Evolutionary conservation across 2,113 vertebrate species (phyloP).

Genomic region (Amia ocellicauda): DNA sequence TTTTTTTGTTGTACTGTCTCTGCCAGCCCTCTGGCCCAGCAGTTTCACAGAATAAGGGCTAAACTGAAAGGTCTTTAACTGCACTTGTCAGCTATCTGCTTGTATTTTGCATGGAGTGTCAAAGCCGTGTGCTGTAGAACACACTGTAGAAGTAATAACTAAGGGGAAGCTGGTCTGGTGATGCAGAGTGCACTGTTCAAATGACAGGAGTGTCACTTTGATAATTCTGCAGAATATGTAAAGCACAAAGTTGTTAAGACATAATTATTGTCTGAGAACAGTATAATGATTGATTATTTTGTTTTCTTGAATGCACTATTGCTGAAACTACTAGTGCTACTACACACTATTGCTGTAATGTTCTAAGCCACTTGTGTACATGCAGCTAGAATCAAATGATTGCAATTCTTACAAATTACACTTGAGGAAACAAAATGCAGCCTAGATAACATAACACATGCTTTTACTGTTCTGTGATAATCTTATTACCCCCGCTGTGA

Average conservation of each 20-base stretch:
- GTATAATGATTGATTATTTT: constrained; percentile 27
- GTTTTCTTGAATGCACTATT: too few relatives aligned
- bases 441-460: too few relatives aligned
- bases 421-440: too few relatives aligned
- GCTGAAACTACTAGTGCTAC: too few relatives aligned
- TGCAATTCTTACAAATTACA: too few relatives aligned
- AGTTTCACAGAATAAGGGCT: constrained; percentile 11
- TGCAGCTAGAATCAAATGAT: too few relatives aligned
- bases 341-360: too few relatives aligned
- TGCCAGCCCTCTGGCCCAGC: not conserved
- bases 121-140: constrained; percentile 29
- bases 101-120: constrained; percentile 47
- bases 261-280: constrained; percentile 33
- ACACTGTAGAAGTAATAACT: constrained; percentile 26
- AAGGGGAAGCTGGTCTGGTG: constrained; percentile 37
- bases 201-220: constrained; percentile 57
- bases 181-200: constrained; percentile 39
- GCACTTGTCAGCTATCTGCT: constrained; percentile 60
- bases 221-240: constrained; percentile 45
- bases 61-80: constrained; percentile 50
- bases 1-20: not conserved
- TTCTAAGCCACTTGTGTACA: too few relatives aligned
- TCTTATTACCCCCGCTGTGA: too few relatives aligned
- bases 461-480: too few relatives aligned
- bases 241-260: constrained; percentile 36